Evolutionary conservation across 2,113 vertebrate genomes (phyloP).

Genomic region (Paradoxurus hermaphroditus): DNA sequence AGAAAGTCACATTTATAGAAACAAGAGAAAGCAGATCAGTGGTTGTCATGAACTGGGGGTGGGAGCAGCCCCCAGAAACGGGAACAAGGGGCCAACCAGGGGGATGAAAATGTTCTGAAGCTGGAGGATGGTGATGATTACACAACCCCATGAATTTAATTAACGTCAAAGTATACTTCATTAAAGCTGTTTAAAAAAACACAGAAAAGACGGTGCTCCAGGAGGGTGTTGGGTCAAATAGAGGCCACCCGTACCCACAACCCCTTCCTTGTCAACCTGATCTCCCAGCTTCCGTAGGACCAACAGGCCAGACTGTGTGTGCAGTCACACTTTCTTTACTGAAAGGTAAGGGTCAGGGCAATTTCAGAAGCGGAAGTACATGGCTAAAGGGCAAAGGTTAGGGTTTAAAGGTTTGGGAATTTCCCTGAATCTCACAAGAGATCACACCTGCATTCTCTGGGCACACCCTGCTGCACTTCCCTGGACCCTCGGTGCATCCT

Average conservation of each 20-base stretch:
- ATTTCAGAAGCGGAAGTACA: background rate
- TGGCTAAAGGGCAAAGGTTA: background rate
- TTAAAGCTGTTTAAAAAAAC: background rate
- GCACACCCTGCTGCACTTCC: too few relatives aligned
- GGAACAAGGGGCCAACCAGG: background rate
- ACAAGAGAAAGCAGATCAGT: too few relatives aligned
- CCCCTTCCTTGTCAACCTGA: background rate
- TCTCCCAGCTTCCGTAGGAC: background rate
- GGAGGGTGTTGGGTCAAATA: background rate
- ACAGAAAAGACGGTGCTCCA: background rate
- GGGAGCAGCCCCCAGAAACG: background rate
- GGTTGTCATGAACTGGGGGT: background rate
- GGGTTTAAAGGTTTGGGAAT: background rate
- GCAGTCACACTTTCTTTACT: background rate
- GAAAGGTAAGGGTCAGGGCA: background rate
- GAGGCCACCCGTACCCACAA: too few relatives aligned
- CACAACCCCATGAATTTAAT: background rate
- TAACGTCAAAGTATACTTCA: background rate
- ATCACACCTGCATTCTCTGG: background rate
- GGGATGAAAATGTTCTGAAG: background rate
- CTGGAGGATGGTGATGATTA: background rate
- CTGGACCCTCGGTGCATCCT: background rate
- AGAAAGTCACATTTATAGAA: background rate
- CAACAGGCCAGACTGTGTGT: fast-evolving
- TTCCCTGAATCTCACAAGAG: background rate